These are phyloP conservation scores for Paramisgurnus dabryanus DNA, from an alignment of 2,113 vertebrate species.

Conservation along the genomic window DNA sequence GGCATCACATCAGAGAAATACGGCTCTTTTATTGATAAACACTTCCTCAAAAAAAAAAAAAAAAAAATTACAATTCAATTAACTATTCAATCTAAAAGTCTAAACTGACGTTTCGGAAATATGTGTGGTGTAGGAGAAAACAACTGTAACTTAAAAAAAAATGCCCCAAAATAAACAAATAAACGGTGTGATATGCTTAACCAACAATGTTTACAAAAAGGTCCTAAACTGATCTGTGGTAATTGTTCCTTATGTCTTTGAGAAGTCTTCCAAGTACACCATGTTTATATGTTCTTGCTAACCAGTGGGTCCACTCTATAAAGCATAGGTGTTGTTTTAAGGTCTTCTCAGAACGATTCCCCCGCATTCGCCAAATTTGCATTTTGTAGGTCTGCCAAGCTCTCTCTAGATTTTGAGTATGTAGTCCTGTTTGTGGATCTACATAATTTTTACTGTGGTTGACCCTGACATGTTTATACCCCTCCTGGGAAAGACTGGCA, in stretches of 20 bases:
- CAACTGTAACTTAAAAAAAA: too few relatives aligned
- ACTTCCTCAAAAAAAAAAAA: too few relatives aligned
- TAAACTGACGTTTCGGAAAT: too few relatives aligned
- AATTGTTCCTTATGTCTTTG: neutral
- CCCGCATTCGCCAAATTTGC: neutral
- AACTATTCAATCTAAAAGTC: too few relatives aligned
- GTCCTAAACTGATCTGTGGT: too few relatives aligned
- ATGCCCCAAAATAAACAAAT: too few relatives aligned
- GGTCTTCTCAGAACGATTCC: neutral
- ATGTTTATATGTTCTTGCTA: conserved; percentile 12
- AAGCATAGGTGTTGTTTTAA: neutral
- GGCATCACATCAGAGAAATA: too few relatives aligned
- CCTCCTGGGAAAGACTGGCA: neutral
- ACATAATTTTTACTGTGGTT: neutral
- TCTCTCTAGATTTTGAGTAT: neutral
- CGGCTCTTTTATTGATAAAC: too few relatives aligned
- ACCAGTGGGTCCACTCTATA: conserved; percentile 5
- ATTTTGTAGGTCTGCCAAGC: neutral
- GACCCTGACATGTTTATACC: neutral
- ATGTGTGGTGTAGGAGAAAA: too few relatives aligned
- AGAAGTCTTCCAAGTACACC: conserved; percentile 8
- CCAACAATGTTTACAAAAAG: too few relatives aligned
- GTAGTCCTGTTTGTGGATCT: conserved; percentile 9
- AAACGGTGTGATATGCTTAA: too few relatives aligned
- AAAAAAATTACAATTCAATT: too few relatives aligned